phyloP scores from a whole-genome alignment of 2,113 vertebrate species.

The Laterallus jamaicensis region DNA sequence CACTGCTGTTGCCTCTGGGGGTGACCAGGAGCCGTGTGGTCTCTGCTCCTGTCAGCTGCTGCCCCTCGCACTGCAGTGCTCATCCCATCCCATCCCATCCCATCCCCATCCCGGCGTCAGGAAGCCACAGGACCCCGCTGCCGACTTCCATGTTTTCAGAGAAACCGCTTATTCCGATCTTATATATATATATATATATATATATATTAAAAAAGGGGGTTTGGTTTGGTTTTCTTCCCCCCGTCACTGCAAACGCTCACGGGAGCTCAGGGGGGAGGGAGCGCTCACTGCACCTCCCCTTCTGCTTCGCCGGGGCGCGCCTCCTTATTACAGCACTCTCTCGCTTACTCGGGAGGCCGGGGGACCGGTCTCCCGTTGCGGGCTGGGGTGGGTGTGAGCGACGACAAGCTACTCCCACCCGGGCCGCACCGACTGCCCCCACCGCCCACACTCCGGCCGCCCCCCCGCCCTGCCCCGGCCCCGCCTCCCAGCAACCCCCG shows the following conservation, averaged over 20 bases:
- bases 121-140: rapidly evolving
- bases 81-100: no score
- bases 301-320: rapidly evolving
- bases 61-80: rapidly evolving
- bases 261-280: rapidly evolving
- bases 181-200: no score
- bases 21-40: rapidly evolving
- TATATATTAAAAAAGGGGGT: no score
- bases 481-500: background rate
- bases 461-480: background rate
- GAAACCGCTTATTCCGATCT: background rate
- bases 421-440: rapidly evolving
- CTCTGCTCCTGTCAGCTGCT: background rate
- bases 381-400: no score
- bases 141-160: background rate
- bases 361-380: rapidly evolving
- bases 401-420: rapidly evolving
- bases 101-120: rapidly evolving
- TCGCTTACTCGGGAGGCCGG: rapidly evolving
- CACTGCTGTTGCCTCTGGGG: rapidly evolving
- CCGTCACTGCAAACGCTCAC: background rate
- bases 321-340: rapidly evolving
- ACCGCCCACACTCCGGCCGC: rapidly evolving
- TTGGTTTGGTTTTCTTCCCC: background rate
- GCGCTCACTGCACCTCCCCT: rapidly evolving